Conservation (phyloP, 2,888 invertebrate species). For the Homarus gammarus region DNA sequence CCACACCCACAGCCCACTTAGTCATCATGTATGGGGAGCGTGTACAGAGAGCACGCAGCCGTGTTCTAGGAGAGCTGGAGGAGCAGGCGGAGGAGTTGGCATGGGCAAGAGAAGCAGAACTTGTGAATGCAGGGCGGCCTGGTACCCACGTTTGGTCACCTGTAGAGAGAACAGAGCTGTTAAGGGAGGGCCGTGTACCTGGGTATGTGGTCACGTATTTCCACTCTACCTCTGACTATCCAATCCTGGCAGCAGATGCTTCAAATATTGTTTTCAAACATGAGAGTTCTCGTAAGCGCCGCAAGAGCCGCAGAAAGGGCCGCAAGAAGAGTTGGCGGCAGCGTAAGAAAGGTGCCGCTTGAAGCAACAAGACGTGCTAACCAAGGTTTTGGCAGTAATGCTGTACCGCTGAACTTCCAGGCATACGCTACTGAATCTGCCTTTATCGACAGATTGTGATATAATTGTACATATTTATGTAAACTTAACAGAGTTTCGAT, state of each 20-base stretch:
- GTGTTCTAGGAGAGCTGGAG: constrained; percentile 81
- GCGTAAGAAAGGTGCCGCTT: constrained; percentile 60
- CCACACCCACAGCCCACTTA: constrained; percentile 76
- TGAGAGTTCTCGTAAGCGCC: constrained; percentile 71
- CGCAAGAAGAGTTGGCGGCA: constrained; percentile 74
- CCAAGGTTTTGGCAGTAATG: constrained; percentile 37
- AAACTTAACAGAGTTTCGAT: constrained; percentile 65
- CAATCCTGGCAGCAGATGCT: constrained; percentile 74
- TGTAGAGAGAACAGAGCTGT: constrained; percentile 62
- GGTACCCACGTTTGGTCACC: constrained; percentile 66
- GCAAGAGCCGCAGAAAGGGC: constrained; percentile 75
- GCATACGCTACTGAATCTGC: constrained; percentile 72
- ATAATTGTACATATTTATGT: constrained; percentile 73
- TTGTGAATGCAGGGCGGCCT: constrained; percentile 59
- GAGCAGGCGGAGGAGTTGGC: constrained; percentile 80
- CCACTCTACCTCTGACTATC: constrained; percentile 68
- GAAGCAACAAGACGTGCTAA: constrained; percentile 39
- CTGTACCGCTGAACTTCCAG: constrained; percentile 71
- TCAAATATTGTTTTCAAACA: constrained; percentile 74
- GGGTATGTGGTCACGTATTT: constrained; percentile 67
- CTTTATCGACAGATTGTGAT: constrained; percentile 75
- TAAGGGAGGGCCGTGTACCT: constrained; percentile 69
- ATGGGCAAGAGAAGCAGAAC: constrained; percentile 84
- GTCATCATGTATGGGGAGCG: constrained; percentile 74
- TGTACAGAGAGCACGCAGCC: constrained; percentile 48